phyloP scores from a whole-genome alignment of 2,113 vertebrate species.

The Cnemophilus loriae region DNA sequence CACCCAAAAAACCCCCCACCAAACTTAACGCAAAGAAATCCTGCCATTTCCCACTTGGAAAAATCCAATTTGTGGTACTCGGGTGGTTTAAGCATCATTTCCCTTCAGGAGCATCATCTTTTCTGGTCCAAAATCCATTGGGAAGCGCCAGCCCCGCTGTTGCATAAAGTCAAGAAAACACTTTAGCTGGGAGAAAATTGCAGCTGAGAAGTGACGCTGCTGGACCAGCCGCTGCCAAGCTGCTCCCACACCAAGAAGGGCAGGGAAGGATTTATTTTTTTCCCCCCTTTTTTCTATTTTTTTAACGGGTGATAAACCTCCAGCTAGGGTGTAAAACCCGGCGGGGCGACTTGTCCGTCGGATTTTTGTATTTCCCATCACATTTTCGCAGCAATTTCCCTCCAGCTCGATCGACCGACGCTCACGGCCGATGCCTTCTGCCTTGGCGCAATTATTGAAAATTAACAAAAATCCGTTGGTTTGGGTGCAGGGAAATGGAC shows the following conservation, averaged over 20 bases:
- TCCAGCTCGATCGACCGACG: neutral
- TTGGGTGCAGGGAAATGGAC: neutral
- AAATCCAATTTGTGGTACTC: neutral
- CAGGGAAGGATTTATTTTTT: neutral
- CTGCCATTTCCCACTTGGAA: neutral
- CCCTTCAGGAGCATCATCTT: neutral
- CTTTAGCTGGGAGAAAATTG: neutral
- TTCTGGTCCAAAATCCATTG: neutral
- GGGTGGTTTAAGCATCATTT: neutral
- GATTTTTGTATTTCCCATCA: neutral
- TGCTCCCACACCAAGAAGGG: neutral
- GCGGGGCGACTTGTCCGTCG: neutral
- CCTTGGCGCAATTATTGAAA: neutral
- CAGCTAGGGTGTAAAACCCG: neutral
- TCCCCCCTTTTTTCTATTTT: neutral
- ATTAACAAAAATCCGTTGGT: neutral
- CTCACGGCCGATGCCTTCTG: neutral
- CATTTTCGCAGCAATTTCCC: neutral
- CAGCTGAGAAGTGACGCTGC: neutral
- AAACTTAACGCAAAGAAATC: neutral
- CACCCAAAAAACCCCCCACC: neutral
- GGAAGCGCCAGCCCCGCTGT: neutral
- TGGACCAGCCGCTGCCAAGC: neutral
- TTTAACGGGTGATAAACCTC: conserved; percentile 45
- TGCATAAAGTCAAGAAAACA: neutral